These are phyloP conservation scores for Peromyscus leucopus DNA, from an alignment of 2,113 vertebrate species.

Conservation along the genomic window DNA sequence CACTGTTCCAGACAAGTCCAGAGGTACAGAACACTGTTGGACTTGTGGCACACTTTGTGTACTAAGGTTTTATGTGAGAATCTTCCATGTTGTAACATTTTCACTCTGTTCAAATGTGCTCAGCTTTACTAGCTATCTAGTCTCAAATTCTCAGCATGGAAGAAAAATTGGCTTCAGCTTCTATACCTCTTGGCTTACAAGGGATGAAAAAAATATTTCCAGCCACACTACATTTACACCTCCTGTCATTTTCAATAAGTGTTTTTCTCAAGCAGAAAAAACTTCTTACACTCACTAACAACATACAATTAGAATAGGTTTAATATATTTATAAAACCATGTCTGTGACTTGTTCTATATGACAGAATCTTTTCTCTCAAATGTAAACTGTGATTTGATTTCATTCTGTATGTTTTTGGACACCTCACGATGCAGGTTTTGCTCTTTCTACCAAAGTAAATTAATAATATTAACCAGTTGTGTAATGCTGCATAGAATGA, in stretches of 20 bases:
- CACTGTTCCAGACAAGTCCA: neutral
- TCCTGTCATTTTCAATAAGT: conserved; percentile 59
- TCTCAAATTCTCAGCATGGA: conserved; percentile 59
- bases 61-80: conserved; percentile 52
- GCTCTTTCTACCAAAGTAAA: neutral
- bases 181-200: conserved; percentile 51
- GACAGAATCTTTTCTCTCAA: conserved; percentile 38
- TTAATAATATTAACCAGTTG: neutral
- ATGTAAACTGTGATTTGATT: neutral
- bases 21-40: neutral
- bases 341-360: neutral
- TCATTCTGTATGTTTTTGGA: neutral
- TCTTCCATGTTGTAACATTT: conserved; percentile 46
- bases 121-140: conserved; percentile 9
- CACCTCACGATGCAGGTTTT: neutral
- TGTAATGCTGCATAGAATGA: neutral
- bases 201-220: conserved; percentile 55
- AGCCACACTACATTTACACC: conserved; percentile 30
- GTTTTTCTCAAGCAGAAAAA: conserved; percentile 44
- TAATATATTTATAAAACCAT: neutral
- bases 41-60: neutral
- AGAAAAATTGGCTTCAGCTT: conserved; percentile 69
- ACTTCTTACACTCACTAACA: neutral
- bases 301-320: neutral
- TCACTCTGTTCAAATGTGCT: conserved; percentile 46